Evolutionary conservation across 2,797 vertebrate genomes (phyloP), one percentile per base, ranked within the genome.

Genomic region (Betta splendens): DNA sequence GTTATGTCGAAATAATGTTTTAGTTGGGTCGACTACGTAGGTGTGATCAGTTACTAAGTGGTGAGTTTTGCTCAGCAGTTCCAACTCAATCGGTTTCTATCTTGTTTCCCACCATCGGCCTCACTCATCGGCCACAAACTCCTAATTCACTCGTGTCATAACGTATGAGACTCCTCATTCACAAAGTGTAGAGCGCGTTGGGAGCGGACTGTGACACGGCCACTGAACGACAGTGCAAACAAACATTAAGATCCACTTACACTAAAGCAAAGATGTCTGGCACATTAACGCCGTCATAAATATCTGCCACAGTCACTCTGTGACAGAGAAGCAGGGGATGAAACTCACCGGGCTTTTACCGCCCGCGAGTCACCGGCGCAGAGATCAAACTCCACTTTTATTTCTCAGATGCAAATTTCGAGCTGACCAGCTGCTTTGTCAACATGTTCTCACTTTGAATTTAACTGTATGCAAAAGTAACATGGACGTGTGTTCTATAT

Each of bases 381-480:
- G 72, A 80, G 62, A 85, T 46, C 36, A 80, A 80, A 71, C 58
- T 85, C 64, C 74, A 66, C 76, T 59, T 80, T 86, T 73, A 68
- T 87, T 77, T 77, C 86, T 87, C 87, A 90, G 87, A 92, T 90
- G 90, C 86, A 87, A 89, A 88, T 83, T 76, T 86, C 87, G 83
- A 86, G 85, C 84, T 83, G 89, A 91, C 85, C 87, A 87, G 90
- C 91, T 91, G 91, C 89, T 92, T 91, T 84, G 89, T 91, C 77
- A 79, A 92, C 84, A 85, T 80, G 83, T 88, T 85, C 89, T 88
- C 86, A 89, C 89, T 89, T 90, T 87, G 76, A 90, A 87, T 87
- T 90, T 89, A 89, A 89, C 87, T 90, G 91, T 93, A 93, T 92
- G 91, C 91, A 93, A 92, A 85, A 92, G 89, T 88, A 86, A 87